Conservation (phyloP, 2,888 invertebrate species). For the Eupsilia transversa region DNA sequence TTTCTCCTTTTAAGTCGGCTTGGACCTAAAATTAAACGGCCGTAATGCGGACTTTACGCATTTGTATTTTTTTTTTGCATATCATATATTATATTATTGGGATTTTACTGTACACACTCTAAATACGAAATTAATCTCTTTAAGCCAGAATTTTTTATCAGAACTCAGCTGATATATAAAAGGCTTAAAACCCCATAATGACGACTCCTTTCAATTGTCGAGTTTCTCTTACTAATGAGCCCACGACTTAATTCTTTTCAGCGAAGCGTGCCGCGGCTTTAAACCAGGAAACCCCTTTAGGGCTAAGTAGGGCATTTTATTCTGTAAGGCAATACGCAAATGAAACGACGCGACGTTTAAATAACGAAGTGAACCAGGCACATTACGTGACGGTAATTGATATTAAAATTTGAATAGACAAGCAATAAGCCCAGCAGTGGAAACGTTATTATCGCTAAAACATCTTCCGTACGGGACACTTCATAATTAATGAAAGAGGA, state of each 20-base stretch:
- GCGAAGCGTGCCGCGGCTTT: conserved; percentile 25
- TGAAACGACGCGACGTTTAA: conserved; percentile 9
- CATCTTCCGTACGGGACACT: conserved; percentile 23
- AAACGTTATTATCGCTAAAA: conserved; percentile 25
- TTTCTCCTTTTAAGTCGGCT: conserved; percentile 24
- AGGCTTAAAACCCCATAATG: conserved; percentile 16
- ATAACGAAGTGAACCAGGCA: conserved; percentile 17
- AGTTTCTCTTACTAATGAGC: conserved; percentile 50
- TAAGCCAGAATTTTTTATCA: not conserved
- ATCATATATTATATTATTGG: not conserved
- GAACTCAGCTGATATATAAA: conserved; percentile 1
- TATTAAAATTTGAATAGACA: conserved; percentile 37
- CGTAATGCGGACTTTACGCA: not conserved
- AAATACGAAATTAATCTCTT: not conserved
- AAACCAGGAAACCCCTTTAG: conserved; percentile 46
- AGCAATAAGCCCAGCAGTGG: conserved; percentile 17
- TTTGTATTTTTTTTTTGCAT: too few species aligned
- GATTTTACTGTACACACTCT: not conserved
- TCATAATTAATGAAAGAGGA: conserved; percentile 49
- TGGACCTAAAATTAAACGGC: conserved; percentile 24
- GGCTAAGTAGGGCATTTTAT: conserved; percentile 37
- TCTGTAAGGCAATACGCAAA: conserved; percentile 35
- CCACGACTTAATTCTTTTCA: conserved; percentile 39
- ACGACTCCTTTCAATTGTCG: conserved; percentile 35
- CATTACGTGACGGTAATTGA: conserved; percentile 21